Percentiles rank a stretch among this genome's conserved stretches.
phyloP scores from a whole-genome alignment of 2,888 invertebrate genomes.

The Hesperia comma region DNA sequence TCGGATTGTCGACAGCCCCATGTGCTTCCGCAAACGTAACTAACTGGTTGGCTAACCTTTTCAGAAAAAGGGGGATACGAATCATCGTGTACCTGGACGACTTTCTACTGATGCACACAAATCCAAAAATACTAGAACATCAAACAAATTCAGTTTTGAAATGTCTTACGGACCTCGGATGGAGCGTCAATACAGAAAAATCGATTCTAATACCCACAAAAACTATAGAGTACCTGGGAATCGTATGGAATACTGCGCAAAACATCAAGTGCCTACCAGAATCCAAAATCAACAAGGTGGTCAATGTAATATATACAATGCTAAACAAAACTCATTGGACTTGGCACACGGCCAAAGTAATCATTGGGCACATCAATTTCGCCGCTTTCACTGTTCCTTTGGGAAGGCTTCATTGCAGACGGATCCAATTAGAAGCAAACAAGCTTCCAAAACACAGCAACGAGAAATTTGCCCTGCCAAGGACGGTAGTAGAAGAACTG shows the following conservation, averaged over 20 bases:
- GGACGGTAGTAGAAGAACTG: not conserved
- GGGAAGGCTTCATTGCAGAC: constrained; percentile 38
- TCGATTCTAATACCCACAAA: constrained; percentile 14
- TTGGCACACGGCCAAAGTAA: constrained; percentile 2
- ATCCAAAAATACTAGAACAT: not conserved
- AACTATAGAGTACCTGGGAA: constrained; percentile 29
- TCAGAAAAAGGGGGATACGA: constrained; percentile 43
- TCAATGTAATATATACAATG: not conserved
- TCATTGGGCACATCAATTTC: constrained; percentile 36
- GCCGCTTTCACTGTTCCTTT: constrained; percentile 36
- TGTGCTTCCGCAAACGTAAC: constrained; percentile 42
- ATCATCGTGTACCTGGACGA: no score
- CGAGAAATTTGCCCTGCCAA: constrained; percentile 1
- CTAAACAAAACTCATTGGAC: constrained; percentile 3
- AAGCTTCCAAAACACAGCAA: constrained; percentile 6
- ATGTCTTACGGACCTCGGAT: constrained; percentile 11
- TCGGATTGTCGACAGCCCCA: constrained; percentile 48
- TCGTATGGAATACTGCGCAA: constrained; percentile 34
- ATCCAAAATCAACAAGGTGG: constrained; percentile 16
- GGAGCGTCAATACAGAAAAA: constrained; percentile 23
- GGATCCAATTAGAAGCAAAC: constrained; percentile 16
- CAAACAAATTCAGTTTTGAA: not conserved
- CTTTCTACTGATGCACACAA: constrained; percentile 39
- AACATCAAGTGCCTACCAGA: constrained; percentile 34
- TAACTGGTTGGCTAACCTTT: constrained; percentile 45